phyloP scores from a whole-genome alignment of 2,797 vertebrate species.

The Heteromormyrus szaboi region DNA sequence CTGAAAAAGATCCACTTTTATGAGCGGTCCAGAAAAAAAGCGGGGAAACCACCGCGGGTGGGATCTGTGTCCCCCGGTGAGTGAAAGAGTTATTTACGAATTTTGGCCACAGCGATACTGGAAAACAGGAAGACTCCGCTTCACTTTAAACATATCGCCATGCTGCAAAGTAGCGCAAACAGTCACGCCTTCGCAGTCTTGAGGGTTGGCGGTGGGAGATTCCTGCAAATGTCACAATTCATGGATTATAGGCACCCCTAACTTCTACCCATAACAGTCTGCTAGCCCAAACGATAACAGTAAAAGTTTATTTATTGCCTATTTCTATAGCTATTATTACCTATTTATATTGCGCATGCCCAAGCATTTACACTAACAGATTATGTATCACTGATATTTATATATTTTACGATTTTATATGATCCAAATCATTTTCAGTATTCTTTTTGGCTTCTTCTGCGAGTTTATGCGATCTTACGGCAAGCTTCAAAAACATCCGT shows the following conservation, averaged over 20 bases:
- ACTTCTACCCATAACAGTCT: neutral
- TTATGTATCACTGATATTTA: neutral
- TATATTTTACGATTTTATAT: neutral
- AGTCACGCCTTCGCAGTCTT: neutral
- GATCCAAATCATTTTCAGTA: neutral
- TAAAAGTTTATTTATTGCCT: neutral
- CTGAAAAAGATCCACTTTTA: slow-evolving; percentile 9
- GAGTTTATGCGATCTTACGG: neutral
- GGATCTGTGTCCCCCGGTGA: neutral
- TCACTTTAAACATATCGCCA: neutral
- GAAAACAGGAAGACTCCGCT: neutral
- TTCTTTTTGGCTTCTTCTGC: neutral
- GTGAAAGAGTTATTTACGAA: slow-evolving; percentile 5
- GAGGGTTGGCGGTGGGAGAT: neutral
- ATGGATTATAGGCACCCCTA: neutral
- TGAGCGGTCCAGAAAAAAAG: neutral
- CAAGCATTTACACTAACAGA: neutral
- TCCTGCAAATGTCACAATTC: neutral
- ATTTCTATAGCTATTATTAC: neutral
- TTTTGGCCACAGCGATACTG: neutral
- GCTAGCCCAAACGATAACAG: neutral
- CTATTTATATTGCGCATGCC: neutral
- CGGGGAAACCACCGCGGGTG: neutral
- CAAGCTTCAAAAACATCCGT: neutral
- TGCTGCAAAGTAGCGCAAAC: neutral